Evolutionary conservation across 2,113 vertebrate species (phyloP), one percentile per base, ranked within the genome.

Genomic region (Lichenostomus cassidix): DNA sequence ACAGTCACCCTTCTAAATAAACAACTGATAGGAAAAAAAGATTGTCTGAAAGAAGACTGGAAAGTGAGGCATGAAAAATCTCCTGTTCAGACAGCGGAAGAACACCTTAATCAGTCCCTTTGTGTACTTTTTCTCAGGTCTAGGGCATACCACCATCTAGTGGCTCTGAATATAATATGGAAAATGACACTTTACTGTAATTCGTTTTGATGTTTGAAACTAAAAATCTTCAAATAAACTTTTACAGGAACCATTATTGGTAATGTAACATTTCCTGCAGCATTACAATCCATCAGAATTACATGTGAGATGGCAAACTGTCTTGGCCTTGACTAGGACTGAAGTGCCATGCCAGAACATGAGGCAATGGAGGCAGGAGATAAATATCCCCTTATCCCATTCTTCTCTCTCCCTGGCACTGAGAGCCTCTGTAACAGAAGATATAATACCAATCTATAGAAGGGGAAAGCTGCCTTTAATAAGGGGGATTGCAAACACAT

Each of bases 81-180:
- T 85, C 74, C 70, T 46, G 17, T 50, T 82, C 62, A 35, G 49
- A 10, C 23, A 59, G 75, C 0, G 12, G 90, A 95, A 56, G 90
- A 80, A 68, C 33, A 90, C 78, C 31, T 87, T 62, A 49, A 80
- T 80, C 84, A 67, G 85, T 59, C 9, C 11, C 9, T 77, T 42
- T 63, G 41, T 35, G 74, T 28, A 9, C n/a, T 75, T 84, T 75
- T 90, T 58, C 67, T 92, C 79, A 77, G 88, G 63, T 96, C 79
- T 96, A 62, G 92, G 58, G 53, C 76, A 91, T 56, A 92, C 75
- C 82, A 88, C 90, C 91, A 96, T 90, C 90, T 94, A 95, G 93
- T 86, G 94, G 92, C 63, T 80, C 59, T 46, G 71, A 79, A 13
- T 46, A 50, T 53, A 69, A 62, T 6, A 29, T 8, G 49, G 64